Conservation (phyloP, 2,888 invertebrate species). For the Xestia sexstrigata region DNA sequence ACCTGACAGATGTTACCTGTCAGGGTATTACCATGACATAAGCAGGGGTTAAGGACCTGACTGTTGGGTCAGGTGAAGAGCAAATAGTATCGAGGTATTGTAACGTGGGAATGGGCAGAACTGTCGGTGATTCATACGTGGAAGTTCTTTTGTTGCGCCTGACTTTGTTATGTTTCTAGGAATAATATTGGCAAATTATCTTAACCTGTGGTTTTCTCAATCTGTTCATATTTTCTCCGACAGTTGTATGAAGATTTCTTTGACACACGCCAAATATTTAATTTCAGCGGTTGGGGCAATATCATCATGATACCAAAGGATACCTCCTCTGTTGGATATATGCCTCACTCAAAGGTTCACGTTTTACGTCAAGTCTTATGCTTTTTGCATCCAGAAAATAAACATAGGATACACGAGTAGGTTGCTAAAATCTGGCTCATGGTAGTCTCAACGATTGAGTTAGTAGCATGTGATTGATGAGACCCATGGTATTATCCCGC, state of each 20-base stretch:
- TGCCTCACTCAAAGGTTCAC: not conserved
- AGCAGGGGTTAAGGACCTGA: conserved; percentile 59
- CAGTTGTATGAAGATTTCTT: not conserved
- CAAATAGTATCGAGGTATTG: conserved; percentile 52
- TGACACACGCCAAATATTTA: not conserved
- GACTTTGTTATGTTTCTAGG: not conserved
- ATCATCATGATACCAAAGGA: not conserved
- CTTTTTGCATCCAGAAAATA: no score
- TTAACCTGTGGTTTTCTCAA: not conserved
- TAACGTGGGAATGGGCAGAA: conserved; percentile 52
- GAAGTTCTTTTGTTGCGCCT: not conserved
- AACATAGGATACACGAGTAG: no score
- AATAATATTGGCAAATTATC: not conserved
- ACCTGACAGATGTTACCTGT: conserved; percentile 65
- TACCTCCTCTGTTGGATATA: not conserved
- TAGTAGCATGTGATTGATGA: not conserved
- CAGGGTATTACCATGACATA: conserved; percentile 72
- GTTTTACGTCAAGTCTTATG: no score
- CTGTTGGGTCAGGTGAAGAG: conserved; percentile 52
- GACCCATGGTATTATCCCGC: not conserved
- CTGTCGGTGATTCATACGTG: conserved; percentile 36
- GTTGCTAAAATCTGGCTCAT: not conserved
- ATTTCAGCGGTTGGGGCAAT: not conserved
- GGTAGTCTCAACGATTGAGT: not conserved
- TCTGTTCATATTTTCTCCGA: not conserved